Evolutionary conservation across 37 sponge, comb jelly and placozoan species (phyloP).

Genomic region (Chondrosia reniformis): DNA sequence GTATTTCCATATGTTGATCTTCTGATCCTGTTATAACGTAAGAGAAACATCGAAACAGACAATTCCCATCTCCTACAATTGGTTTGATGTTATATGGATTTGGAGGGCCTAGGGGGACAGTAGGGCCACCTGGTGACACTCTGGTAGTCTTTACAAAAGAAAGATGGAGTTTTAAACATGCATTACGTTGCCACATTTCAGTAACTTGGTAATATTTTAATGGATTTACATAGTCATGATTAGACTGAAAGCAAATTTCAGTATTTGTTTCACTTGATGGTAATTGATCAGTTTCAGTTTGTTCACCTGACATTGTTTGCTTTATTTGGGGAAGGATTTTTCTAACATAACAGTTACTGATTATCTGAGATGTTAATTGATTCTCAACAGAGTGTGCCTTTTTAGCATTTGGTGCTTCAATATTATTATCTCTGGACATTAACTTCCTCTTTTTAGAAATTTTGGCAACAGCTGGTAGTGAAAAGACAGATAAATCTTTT

Average conservation of each 20-base stretch:
- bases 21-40: constrained; percentile 4
- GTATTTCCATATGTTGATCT: constrained; percentile 2
- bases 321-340: no score
- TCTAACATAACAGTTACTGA: no score
- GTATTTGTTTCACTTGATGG: not conserved
- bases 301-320: no score
- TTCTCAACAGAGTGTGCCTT: not conserved
- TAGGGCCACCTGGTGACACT: constrained; percentile 6
- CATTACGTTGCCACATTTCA: constrained; percentile 24
- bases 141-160: not conserved
- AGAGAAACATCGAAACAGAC: constrained; percentile 25
- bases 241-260: not conserved
- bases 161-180: constrained; percentile 15
- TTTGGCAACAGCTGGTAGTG: not conserved
- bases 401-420: not conserved
- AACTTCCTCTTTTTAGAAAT: not conserved
- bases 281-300: not conserved
- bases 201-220: constrained; percentile 22
- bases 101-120: not conserved
- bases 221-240: no score
- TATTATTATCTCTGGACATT: not conserved
- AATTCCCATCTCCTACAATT: constrained; percentile 32
- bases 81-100: not conserved
- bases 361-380: not conserved
- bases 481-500: constrained; percentile 15